These are phyloP conservation scores for Cololabis saira DNA, from an alignment of 2,113 vertebrate species.

Conservation along the genomic window DNA sequence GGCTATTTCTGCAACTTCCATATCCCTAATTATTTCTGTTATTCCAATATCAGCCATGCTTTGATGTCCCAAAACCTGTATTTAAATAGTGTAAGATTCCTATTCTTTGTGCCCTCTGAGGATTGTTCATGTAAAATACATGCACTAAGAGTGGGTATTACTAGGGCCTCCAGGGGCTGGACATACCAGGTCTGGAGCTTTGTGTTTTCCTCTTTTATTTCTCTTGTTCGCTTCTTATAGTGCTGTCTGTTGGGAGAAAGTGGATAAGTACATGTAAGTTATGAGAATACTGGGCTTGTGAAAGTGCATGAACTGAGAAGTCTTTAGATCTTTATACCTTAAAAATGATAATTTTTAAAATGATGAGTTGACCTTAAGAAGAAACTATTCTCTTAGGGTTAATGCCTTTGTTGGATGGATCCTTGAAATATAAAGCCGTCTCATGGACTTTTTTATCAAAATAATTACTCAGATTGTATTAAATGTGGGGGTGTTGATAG, in stretches of 20 bases:
- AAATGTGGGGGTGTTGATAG: too few species aligned
- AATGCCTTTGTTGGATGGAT: too few species aligned
- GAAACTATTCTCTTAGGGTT: too few species aligned
- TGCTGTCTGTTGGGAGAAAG: conserved; percentile 53
- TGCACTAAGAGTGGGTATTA: conserved; percentile 93
- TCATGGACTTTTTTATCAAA: too few species aligned
- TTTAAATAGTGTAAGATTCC: conserved; percentile 98
- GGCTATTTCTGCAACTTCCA: conserved; percentile 95
- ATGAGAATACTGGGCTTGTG: conserved; percentile 51
- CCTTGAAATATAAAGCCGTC: too few species aligned
- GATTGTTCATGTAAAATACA: conserved; percentile 97
- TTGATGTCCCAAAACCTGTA: conserved; percentile 98
- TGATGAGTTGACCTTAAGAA: too few species aligned
- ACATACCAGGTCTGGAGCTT: conserved; percentile 85
- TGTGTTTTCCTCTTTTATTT: conserved; percentile 3
- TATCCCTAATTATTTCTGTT: conserved; percentile 99
- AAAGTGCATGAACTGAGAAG: conserved; percentile 48
- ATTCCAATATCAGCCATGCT: conserved; percentile 96
- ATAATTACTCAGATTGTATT: too few species aligned
- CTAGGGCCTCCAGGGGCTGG: conserved; percentile 90
- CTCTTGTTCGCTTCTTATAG: conserved; percentile 40
- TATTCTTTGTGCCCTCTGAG: conserved; percentile 92
- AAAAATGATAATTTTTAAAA: too few species aligned
- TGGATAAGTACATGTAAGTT: conserved; percentile 34
- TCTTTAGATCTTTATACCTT: conserved; percentile 22